A percentile compares a stretch with the other conserved stretches of the same genome.
Evolutionary conservation across 1,140 invertebrate species (phyloP).

Genomic region (Pogonognathellus flavescens): DNA sequence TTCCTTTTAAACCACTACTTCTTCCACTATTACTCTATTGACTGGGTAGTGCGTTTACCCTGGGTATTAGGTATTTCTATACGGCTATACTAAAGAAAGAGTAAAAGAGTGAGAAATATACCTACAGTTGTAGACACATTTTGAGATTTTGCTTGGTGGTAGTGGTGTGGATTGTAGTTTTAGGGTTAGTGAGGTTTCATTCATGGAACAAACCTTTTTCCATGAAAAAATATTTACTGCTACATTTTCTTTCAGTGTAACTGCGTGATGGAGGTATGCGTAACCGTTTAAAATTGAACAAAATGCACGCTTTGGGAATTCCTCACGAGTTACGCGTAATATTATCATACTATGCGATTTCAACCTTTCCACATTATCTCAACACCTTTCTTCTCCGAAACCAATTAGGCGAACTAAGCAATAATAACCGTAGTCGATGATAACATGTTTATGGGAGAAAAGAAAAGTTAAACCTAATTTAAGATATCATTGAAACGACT

Average conservation of each 20-base stretch:
- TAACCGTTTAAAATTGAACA: not conserved
- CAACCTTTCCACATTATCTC: not conserved
- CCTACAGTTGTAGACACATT: too few species aligned
- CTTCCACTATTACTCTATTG: too few species aligned
- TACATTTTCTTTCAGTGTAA: not conserved
- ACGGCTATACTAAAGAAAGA: too few species aligned
- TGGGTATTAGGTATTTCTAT: too few species aligned
- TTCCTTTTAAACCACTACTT: too few species aligned
- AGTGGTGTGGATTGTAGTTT: not conserved
- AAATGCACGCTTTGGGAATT: not conserved
- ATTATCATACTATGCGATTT: not conserved
- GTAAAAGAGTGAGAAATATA: too few species aligned
- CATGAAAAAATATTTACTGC: constrained; percentile 6
- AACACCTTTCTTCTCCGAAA: not conserved
- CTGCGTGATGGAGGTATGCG: not conserved
- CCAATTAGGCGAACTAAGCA: not conserved
- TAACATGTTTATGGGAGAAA: too few species aligned
- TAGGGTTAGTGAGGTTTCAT: not conserved
- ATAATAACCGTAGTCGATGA: too few species aligned
- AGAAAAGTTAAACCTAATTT: too few species aligned
- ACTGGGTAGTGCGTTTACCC: too few species aligned
- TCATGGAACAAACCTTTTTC: not conserved
- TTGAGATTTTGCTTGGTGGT: not conserved
- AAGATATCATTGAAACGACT: too few species aligned
- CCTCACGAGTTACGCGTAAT: not conserved